These are phyloP conservation scores for Trachelus iudaicus DNA, from an alignment of 2,888 invertebrate genomes.

Conservation along the genomic window DNA sequence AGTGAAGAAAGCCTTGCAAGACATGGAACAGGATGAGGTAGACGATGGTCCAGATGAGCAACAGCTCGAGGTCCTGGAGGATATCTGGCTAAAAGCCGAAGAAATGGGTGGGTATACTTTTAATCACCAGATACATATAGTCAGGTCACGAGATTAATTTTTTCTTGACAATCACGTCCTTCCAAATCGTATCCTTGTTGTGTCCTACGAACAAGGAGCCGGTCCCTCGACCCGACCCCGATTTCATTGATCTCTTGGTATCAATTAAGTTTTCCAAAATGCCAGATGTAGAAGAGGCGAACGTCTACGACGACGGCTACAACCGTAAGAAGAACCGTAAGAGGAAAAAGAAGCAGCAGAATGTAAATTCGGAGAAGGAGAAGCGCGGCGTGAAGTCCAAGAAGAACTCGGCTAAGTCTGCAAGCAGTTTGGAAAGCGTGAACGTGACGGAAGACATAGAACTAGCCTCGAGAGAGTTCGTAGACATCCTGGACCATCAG, in stretches of 20 bases:
- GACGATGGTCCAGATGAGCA: constrained; percentile 75
- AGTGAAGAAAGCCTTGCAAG: constrained; percentile 72
- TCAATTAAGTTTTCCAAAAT: background rate
- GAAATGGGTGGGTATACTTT: constrained; percentile 72
- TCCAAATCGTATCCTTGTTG: background rate
- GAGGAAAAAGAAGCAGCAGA: constrained; percentile 51
- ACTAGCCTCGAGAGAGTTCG: constrained; percentile 22
- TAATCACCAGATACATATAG: background rate
- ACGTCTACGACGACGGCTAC: constrained; percentile 69
- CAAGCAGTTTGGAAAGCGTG: constrained; percentile 12
- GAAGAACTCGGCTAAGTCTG: constrained; percentile 29
- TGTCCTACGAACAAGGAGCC: background rate
- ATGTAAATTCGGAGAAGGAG: constrained; percentile 33
- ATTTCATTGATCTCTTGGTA: background rate
- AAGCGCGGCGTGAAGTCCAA: constrained; percentile 44
- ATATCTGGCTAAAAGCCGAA: constrained; percentile 84
- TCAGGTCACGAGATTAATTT: background rate
- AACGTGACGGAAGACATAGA: constrained; percentile 10
- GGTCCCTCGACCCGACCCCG: background rate
- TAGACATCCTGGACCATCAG: constrained; percentile 33
- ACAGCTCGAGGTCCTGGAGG: constrained; percentile 79
- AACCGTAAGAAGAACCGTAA: constrained; percentile 66
- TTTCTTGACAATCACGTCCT: background rate
- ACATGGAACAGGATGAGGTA: constrained; percentile 68
- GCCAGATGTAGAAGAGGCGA: constrained; percentile 68